Base-by-base conservation (phyloP, 2,888 invertebrate species). In the Sinopyrophorus schimmeli region DNA sequence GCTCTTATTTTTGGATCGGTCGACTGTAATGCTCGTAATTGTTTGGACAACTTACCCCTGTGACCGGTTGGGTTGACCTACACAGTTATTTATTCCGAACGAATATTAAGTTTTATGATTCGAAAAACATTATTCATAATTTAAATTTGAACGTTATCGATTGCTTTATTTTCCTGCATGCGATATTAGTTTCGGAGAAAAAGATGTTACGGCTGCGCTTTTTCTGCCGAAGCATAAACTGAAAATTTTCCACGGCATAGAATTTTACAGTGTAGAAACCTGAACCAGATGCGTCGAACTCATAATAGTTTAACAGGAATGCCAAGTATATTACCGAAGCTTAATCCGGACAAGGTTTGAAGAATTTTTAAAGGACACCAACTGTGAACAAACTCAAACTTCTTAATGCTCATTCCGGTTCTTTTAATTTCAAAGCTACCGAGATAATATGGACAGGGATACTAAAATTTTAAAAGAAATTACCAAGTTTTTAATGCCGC, bases 21-120 rank as follows among this genome's bases (percentile, higher is more conserved):
- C 41, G 7, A 12, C 51, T 51, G 32, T 10, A 11, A 28, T 46
- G 41, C 17, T 37, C 41, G 51, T 51, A 37, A 51, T 51, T 51
- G 41, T 51, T 50, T 46, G 46, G 35, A 46, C 40, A 51, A 46
- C 39, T 51, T 51, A 51, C 51, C 51, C 46, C 41, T 41, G 39
- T 44, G 44, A 51, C 41, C 46, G 41, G 46, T 41, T 40, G 24
- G 37, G 28, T 16, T 51, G 51, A 51, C 51, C 51, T 51, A 51
- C 51, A 51, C 46, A 41, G 35, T 51, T 44, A 51, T 50, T 44
- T 44, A 50, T 50, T 32, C 27, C 17, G 17, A 30, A 39, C 30
- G 50, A 31, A 30, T 44, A 44, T 50, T 40, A 50, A 50, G 39
- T 50, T 50, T 50, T 50, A 50, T 26, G 43, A 39, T 26, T 34